A percentile compares a stretch with the other conserved stretches of the same genome.
Conservation (phyloP, 2,797 vertebrate genomes). For the Cirrhinus molitorella region DNA sequence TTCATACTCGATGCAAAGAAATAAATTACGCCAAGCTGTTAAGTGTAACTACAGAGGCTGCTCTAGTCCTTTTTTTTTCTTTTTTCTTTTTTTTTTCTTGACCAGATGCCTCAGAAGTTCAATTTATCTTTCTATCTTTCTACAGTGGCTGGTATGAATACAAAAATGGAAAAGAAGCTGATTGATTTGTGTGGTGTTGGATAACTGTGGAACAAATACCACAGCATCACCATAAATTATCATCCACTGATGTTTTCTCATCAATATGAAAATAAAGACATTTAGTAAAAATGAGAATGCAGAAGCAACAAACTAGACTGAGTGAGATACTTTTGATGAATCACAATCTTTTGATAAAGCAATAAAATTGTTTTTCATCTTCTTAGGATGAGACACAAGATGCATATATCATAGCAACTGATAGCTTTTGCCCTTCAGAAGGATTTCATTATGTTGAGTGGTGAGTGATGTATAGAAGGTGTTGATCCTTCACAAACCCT, state of each 20-base stretch:
- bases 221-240: neutral
- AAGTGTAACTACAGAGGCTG: neutral
- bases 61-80: neutral
- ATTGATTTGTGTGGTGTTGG: neutral
- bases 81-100: constrained; percentile 7
- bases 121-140: neutral
- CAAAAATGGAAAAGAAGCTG: neutral
- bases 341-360: neutral
- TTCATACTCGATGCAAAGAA: constrained; percentile 17
- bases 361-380: neutral
- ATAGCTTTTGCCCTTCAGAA: constrained; percentile 25
- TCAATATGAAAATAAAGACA: neutral
- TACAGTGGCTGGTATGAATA: neutral
- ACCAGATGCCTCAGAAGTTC: neutral
- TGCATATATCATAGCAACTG: neutral
- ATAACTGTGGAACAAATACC: neutral
- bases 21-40: constrained; percentile 32
- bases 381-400: neutral
- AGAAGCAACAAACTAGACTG: neutral
- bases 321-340: neutral
- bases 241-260: neutral
- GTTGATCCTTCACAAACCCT: constrained; percentile 44
- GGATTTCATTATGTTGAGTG: constrained; percentile 43
- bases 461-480: constrained; percentile 29
- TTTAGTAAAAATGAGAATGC: neutral